Percentiles rank a stretch among this genome's conserved stretches.
Evolutionary conservation across 2,888 invertebrate genomes (phyloP).

Genomic region (Polia nebulosa): DNA sequence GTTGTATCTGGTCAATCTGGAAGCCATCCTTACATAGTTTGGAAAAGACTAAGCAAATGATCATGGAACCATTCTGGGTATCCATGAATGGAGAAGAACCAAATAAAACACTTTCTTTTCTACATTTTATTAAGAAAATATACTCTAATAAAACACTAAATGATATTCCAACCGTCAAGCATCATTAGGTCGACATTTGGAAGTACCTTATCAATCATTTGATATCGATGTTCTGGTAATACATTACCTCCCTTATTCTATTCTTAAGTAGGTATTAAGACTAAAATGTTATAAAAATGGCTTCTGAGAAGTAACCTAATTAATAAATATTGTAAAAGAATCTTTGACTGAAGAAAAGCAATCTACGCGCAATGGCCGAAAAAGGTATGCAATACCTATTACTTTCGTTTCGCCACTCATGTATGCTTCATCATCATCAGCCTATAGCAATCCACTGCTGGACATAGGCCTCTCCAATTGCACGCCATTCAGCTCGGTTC

Average conservation of each 20-base stretch:
- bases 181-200: slow-evolving; percentile 65
- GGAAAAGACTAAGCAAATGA: too few relatives aligned
- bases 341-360: neutral
- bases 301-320: neutral
- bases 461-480: too few relatives aligned
- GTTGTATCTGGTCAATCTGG: too few relatives aligned
- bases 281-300: neutral
- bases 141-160: slow-evolving; percentile 1
- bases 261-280: slow-evolving; percentile 17
- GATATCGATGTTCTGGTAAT: neutral
- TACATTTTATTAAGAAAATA: slow-evolving; percentile 13
- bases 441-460: too few relatives aligned
- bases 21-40: too few relatives aligned
- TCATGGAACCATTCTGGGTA: too few relatives aligned
- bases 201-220: slow-evolving; percentile 51
- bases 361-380: too few relatives aligned
- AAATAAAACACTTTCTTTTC: slow-evolving; percentile 41
- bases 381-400: too few relatives aligned
- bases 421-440: too few relatives aligned
- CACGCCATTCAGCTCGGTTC: too few relatives aligned
- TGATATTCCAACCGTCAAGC: slow-evolving; percentile 68
- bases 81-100: neutral
- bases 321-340: neutral
- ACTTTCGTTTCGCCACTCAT: too few relatives aligned
- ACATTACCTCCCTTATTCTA: slow-evolving; percentile 9